Evolutionary conservation across 2,113 vertebrate genomes (phyloP).

Genomic region (Tragelaphus imberbis): DNA sequence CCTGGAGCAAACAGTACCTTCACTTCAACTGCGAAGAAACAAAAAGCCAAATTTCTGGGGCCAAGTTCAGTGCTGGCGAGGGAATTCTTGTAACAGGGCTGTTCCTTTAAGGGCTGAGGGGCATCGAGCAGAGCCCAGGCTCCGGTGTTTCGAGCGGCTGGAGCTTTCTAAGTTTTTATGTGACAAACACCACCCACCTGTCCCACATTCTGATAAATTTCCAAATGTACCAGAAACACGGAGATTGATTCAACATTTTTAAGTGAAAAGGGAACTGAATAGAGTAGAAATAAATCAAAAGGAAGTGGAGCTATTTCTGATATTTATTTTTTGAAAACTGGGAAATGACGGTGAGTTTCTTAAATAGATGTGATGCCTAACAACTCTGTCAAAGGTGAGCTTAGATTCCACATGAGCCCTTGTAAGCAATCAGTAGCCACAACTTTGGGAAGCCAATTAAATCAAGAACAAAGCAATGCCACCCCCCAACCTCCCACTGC

Average conservation of each 20-base stretch:
- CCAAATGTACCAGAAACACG: neutral
- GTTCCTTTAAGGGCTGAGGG: neutral
- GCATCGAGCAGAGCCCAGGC: neutral
- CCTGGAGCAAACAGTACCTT: neutral
- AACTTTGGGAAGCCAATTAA: neutral
- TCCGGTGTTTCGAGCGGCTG: neutral
- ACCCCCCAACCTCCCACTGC: fast-evolving
- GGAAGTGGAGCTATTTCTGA: neutral
- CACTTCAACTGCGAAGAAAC: neutral
- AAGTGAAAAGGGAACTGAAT: neutral
- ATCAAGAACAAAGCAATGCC: neutral
- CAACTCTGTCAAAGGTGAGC: neutral
- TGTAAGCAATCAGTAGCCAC: neutral
- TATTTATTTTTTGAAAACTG: neutral
- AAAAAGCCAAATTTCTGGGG: neutral
- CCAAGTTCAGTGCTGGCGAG: neutral
- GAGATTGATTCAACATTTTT: neutral
- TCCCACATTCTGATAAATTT: neutral
- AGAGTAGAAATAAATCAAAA: neutral
- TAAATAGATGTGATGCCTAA: neutral
- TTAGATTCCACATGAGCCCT: neutral
- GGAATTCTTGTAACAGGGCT: neutral
- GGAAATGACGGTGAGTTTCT: neutral
- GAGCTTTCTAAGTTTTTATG: neutral
- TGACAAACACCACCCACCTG: neutral